Percentiles rank a stretch among this genome's conserved stretches.
Evolutionary conservation across 2,113 vertebrate genomes (phyloP).

Genomic region (Dasyprocta punctata): DNA sequence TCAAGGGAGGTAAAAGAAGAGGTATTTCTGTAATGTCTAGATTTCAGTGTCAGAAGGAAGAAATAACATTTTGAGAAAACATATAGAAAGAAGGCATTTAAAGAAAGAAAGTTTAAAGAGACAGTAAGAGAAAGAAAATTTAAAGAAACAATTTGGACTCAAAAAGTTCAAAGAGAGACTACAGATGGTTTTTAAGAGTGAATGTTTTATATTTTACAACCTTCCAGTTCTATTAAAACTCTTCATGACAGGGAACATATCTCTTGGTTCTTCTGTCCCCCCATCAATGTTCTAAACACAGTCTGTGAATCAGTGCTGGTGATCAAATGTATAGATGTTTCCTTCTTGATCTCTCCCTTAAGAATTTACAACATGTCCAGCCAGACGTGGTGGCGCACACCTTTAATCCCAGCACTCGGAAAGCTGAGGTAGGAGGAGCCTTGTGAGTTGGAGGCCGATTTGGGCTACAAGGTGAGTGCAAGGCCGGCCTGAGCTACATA

Average conservation of each 20-base stretch:
- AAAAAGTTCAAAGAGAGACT: slow-evolving; percentile 12
- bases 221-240: not conserved
- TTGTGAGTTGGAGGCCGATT: too few relatives aligned
- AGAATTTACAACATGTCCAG: too few relatives aligned
- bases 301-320: not conserved
- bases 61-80: not conserved
- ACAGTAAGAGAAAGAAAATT: not conserved
- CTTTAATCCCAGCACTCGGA: too few relatives aligned
- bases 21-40: not conserved
- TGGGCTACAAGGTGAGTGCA: too few relatives aligned
- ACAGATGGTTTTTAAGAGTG: not conserved
- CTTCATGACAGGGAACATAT: not conserved
- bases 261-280: not conserved
- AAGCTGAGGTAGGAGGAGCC: too few relatives aligned
- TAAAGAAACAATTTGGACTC: slow-evolving; percentile 11
- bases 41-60: not conserved
- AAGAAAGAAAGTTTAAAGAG: not conserved
- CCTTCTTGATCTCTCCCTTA: not conserved
- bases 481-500: too few relatives aligned
- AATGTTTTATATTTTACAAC: slow-evolving; percentile 12
- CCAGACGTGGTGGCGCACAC: too few relatives aligned
- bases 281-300: not conserved
- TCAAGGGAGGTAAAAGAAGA: not conserved
- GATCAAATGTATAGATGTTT: not conserved
- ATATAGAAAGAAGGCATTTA: not conserved